Percentiles rank a stretch among this genome's conserved stretches.
phyloP scores from a whole-genome alignment of 2,888 invertebrate genomes.

The Electrophaes corylata region DNA sequence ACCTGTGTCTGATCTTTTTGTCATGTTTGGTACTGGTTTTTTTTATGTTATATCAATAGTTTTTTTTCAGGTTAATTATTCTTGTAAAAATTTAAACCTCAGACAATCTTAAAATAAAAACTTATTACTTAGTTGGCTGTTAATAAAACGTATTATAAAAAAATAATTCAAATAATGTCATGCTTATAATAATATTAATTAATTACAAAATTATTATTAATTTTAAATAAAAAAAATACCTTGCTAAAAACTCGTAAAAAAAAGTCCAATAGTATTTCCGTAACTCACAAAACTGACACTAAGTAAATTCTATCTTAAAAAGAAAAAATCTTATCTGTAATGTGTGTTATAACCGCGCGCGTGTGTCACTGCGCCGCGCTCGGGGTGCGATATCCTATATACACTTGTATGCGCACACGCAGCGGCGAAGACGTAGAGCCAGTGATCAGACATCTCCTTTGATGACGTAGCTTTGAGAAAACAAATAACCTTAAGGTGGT shows the following conservation, averaged over 20 bases:
- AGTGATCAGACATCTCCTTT: neutral
- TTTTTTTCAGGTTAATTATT: too few species aligned
- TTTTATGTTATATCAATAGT: too few species aligned
- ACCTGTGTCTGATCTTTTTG: too few species aligned
- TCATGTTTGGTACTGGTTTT: neutral
- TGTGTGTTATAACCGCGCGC: constrained; percentile 17
- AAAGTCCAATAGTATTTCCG: constrained; percentile 19
- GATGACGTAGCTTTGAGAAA: constrained; percentile 7
- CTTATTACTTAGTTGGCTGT: too few species aligned
- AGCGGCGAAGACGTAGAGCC: neutral
- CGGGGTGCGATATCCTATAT: constrained; percentile 21
- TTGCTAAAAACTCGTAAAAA: constrained; percentile 8
- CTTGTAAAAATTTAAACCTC: too few species aligned
- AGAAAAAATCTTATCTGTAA: constrained; percentile 23
- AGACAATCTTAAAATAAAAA: too few species aligned
- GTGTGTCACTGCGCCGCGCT: constrained; percentile 8
- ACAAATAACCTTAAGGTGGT: constrained; percentile 2
- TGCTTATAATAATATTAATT: too few species aligned
- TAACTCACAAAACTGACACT: constrained; percentile 28
- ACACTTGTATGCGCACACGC: neutral
- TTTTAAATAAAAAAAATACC: constrained; percentile 5
- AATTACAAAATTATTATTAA: neutral
- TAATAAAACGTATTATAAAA: too few species aligned
- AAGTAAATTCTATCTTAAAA: constrained; percentile 21
- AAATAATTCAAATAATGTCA: too few species aligned